Percentiles rank a stretch among this genome's conserved stretches.
Evolutionary conservation across 2,888 invertebrate genomes (phyloP).

Genomic region (Patella ulyssiponensis): DNA sequence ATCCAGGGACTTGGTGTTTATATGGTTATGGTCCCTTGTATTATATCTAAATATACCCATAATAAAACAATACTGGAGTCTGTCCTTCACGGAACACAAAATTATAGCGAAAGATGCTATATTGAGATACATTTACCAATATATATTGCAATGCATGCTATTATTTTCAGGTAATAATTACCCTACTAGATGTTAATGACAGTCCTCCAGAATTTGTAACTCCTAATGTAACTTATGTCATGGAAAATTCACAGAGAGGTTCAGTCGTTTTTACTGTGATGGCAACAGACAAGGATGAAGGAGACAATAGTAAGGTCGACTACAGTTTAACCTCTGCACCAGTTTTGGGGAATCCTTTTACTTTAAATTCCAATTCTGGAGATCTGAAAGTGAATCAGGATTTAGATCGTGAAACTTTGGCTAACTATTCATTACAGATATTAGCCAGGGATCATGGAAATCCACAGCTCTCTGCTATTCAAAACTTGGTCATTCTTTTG

Average conservation of each 20-base stretch:
- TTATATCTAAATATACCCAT: too few species aligned
- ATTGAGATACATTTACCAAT: too few species aligned
- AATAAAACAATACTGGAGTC: too few species aligned
- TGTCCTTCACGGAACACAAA: too few species aligned
- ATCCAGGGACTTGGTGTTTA: too few species aligned
- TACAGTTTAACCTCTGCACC: conserved; percentile 75
- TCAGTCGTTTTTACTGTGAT: conserved; percentile 90
- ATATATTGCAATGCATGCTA: too few species aligned
- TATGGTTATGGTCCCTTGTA: too few species aligned
- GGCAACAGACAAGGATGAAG: conserved; percentile 85
- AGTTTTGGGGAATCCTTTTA: conserved; percentile 81
- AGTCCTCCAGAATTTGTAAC: conserved; percentile 90
- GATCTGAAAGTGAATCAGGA: conserved; percentile 87
- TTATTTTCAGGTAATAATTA: conserved; percentile 84
- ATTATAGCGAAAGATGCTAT: too few species aligned
- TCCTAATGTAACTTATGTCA: conserved; percentile 80
- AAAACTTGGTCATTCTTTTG: conserved; percentile 74
- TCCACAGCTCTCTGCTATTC: conserved; percentile 44
- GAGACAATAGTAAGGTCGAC: conserved; percentile 83
- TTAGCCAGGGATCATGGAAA: conserved; percentile 60
- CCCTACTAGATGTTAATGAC: conserved; percentile 89
- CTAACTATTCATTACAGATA: conserved; percentile 58
- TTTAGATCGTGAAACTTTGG: conserved; percentile 79
- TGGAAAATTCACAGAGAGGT: conserved; percentile 79
- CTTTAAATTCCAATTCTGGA: conserved; percentile 89